Evolutionary conservation across 2,888 invertebrate species (phyloP).

Genomic region (Drosophila helvetica): DNA sequence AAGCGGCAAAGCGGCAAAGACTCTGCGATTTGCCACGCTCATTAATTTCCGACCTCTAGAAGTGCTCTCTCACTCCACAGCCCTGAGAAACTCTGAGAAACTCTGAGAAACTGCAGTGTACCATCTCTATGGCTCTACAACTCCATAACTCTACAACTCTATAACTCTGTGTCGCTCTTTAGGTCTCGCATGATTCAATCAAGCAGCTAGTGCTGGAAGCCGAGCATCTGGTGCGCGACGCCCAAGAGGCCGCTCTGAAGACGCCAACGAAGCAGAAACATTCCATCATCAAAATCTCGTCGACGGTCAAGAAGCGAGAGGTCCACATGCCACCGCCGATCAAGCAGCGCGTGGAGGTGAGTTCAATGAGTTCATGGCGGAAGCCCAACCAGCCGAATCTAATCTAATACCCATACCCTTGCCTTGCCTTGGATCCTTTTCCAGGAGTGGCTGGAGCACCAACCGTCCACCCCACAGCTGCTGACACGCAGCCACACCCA

Average conservation of each 20-base stretch:
- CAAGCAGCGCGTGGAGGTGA: slow-evolving; percentile 83
- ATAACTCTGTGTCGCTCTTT: slow-evolving; percentile 7
- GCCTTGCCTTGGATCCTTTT: background rate
- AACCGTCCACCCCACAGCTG: slow-evolving; percentile 75
- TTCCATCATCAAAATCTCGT: slow-evolving; percentile 81
- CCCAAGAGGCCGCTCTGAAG: slow-evolving; percentile 80
- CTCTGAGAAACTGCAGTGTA: background rate
- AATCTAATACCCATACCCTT: too few species aligned
- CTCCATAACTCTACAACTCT: background rate
- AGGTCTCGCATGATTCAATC: slow-evolving; percentile 87
- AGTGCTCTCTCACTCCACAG: slow-evolving; percentile 24
- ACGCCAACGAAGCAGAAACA: slow-evolving; percentile 83
- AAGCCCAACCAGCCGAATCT: too few species aligned
- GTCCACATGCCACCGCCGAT: slow-evolving; percentile 82
- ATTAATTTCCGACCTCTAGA: slow-evolving; percentile 51
- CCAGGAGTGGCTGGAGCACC: slow-evolving; percentile 84
- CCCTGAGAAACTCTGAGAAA: slow-evolving; percentile 2
- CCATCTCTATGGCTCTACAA: background rate
- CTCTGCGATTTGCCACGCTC: slow-evolving; percentile 61
- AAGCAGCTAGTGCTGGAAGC: slow-evolving; percentile 91
- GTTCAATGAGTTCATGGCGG: slow-evolving; percentile 3
- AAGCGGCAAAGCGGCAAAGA: slow-evolving; percentile 14
- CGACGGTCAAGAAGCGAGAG: slow-evolving; percentile 83
- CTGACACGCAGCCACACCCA: slow-evolving; percentile 56
- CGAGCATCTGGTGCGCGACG: slow-evolving; percentile 89